Evolutionary conservation across 2,113 vertebrate genomes (phyloP).

Genomic region (Eulemur macaco): DNA sequence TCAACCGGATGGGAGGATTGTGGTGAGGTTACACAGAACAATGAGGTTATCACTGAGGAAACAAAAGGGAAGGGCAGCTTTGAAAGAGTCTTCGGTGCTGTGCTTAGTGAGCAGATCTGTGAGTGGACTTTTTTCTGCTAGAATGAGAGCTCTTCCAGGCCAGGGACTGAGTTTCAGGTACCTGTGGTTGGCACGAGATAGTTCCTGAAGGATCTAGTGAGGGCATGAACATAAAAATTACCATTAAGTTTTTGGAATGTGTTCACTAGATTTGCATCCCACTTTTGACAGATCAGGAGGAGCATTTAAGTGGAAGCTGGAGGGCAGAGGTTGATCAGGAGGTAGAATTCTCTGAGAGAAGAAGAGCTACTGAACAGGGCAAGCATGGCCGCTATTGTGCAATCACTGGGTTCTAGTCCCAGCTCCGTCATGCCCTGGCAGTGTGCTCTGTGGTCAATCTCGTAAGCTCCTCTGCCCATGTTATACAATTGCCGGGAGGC

Average conservation of each 20-base stretch:
- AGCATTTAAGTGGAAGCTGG: neutral
- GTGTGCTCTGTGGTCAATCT: neutral
- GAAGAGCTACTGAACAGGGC: neutral
- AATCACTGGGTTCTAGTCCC: neutral
- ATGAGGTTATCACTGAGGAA: neutral
- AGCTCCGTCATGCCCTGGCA: fast-evolving
- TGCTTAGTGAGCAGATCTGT: neutral
- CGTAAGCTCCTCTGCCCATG: neutral
- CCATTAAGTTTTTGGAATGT: neutral
- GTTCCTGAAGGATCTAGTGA: neutral
- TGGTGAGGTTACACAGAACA: neutral
- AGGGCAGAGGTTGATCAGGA: neutral
- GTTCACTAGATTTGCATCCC: neutral
- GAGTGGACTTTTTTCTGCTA: neutral
- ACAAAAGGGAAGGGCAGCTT: neutral
- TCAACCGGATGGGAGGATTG: neutral
- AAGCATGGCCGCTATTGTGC: neutral
- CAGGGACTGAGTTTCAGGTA: neutral
- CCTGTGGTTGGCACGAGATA: neutral
- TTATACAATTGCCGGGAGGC: neutral
- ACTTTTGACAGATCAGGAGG: neutral
- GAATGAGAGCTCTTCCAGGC: neutral
- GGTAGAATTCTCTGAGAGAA: neutral
- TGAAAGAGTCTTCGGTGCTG: neutral
- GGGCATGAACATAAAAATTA: neutral